Evolutionary conservation across 2,113 vertebrate species (phyloP).

Genomic region (Hydropotes inermis): DNA sequence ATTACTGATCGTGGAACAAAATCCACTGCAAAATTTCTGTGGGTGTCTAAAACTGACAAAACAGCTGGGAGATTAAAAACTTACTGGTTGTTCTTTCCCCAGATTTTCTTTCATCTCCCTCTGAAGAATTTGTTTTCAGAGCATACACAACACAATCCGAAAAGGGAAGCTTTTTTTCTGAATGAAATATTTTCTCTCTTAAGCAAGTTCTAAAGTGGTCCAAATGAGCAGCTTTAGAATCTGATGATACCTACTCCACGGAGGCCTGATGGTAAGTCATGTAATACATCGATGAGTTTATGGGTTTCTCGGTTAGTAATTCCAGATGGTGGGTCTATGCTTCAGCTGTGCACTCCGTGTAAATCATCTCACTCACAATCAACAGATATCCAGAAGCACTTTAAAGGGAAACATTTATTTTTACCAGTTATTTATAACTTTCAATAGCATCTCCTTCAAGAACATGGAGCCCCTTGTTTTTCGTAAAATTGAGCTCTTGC

Average conservation of each 20-base stretch:
- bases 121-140: slow-evolving; percentile 60
- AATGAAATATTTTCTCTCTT: slow-evolving; percentile 46
- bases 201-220: slow-evolving; percentile 36
- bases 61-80: slow-evolving; percentile 8
- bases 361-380: slow-evolving; percentile 68
- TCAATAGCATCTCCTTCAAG: slow-evolving; percentile 54
- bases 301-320: slow-evolving; percentile 66
- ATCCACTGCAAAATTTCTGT: slow-evolving; percentile 49
- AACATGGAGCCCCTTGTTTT: background rate
- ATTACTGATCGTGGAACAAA: slow-evolving; percentile 63
- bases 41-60: slow-evolving; percentile 66
- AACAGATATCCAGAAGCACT: slow-evolving; percentile 48
- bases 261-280: slow-evolving; percentile 55
- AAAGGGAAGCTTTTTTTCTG: slow-evolving; percentile 44
- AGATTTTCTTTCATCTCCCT: slow-evolving; percentile 54
- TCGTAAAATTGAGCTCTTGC: background rate
- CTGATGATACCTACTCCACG: slow-evolving; percentile 3
- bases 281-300: slow-evolving; percentile 67
- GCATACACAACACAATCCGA: background rate
- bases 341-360: background rate
- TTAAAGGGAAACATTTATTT: slow-evolving; percentile 58
- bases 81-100: slow-evolving; percentile 19
- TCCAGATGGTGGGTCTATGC: slow-evolving; percentile 68
- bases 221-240: slow-evolving; percentile 49
- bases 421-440: slow-evolving; percentile 42